A percentile compares a stretch with the other conserved stretches of the same genome.
Evolutionary conservation across 1,140 invertebrate genomes (phyloP).

Genomic region (Octopus bimaculoides): DNA sequence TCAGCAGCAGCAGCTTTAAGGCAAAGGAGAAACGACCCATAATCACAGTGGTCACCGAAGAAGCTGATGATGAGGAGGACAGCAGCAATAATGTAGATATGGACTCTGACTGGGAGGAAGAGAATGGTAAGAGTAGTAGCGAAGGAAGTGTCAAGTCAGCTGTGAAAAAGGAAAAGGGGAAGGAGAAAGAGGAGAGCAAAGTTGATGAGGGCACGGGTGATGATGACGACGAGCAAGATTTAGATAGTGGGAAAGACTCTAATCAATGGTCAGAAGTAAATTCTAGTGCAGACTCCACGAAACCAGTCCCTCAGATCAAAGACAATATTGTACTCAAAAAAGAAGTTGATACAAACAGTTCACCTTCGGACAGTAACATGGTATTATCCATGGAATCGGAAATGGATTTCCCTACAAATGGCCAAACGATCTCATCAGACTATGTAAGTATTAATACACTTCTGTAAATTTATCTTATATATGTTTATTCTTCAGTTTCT

Average conservation of each 20-base stretch:
- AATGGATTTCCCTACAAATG: too few species aligned
- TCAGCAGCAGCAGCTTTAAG: too few species aligned
- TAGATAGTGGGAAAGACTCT: too few species aligned
- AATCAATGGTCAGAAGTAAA: not conserved
- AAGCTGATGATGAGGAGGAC: not conserved
- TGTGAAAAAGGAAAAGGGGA: not conserved
- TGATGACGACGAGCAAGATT: too few species aligned
- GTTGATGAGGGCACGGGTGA: not conserved
- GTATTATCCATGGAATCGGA: too few species aligned
- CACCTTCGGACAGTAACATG: not conserved
- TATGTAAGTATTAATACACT: too few species aligned
- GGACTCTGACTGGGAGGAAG: not conserved
- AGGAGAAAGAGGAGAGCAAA: slow-evolving; percentile 15
- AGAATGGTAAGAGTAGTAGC: too few species aligned
- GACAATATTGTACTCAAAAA: not conserved
- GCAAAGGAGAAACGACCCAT: too few species aligned
- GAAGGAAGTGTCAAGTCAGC: too few species aligned
- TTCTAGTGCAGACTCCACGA: not conserved
- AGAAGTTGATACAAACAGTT: not conserved
- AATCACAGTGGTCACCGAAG: not conserved
- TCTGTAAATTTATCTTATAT: too few species aligned
- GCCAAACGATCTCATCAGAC: too few species aligned
- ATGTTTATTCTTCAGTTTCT: too few species aligned
- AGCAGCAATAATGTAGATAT: not conserved
- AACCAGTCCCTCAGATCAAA: not conserved